Conservation (phyloP, 2,888 invertebrate genomes). For the Tortrix viridana region DNA sequence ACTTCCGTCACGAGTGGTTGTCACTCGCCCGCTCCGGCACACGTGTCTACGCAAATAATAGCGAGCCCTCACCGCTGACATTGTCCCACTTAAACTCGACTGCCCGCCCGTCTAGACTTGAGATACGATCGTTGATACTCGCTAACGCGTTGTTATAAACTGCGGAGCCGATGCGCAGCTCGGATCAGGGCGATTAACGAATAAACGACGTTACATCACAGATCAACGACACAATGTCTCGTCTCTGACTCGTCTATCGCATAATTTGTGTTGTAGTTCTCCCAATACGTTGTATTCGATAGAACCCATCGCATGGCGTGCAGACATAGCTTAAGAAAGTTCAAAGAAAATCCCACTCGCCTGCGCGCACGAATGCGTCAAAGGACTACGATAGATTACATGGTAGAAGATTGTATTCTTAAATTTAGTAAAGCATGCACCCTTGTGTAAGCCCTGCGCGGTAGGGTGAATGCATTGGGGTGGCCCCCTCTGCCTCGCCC, state of each 20-base stretch:
- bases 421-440: conserved; percentile 69
- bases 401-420: conserved; percentile 58
- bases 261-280: conserved; percentile 6
- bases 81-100: conserved; percentile 70
- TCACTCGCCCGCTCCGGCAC: conserved; percentile 66
- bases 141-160: conserved; percentile 54
- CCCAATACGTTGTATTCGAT: conserved; percentile 3
- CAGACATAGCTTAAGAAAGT: conserved; percentile 12
- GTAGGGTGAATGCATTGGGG: conserved; percentile 79
- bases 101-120: conserved; percentile 72
- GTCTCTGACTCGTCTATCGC: conserved; percentile 26
- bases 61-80: conserved; percentile 79
- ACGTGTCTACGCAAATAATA: conserved; percentile 82
- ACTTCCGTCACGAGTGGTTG: conserved; percentile 79
- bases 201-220: conserved; percentile 33
- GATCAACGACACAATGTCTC: conserved; percentile 35
- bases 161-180: conserved; percentile 24
- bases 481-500: conserved; percentile 58
- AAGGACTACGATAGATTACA: conserved; percentile 48
- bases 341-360: conserved; percentile 21
- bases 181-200: conserved; percentile 32
- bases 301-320: conserved; percentile 22
- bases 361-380: conserved; percentile 28
- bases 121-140: conserved; percentile 69
- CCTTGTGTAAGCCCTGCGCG: conserved; percentile 67